A percentile compares a stretch with the other conserved stretches of the same genome.
Evolutionary conservation across 2,113 vertebrate genomes (phyloP).

Genomic region (Silurus glanis): DNA sequence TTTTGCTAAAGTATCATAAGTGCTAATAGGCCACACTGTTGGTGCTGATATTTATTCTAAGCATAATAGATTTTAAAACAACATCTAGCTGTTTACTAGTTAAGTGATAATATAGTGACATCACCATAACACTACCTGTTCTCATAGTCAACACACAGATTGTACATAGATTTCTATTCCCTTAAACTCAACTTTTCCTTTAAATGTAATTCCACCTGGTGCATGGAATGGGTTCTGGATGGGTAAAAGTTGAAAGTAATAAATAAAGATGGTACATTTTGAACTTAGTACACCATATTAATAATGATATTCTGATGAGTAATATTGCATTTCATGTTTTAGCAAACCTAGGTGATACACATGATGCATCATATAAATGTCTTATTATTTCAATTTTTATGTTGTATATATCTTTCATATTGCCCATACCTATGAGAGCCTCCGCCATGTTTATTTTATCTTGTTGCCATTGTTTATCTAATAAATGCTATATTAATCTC

Average conservation of each 20-base stretch:
- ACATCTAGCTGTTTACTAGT: background rate
- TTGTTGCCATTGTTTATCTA: background rate
- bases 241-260: background rate
- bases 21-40: no score
- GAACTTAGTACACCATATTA: background rate
- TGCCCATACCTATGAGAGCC: background rate
- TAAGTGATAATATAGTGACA: background rate
- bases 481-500: background rate
- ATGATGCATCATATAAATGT: background rate
- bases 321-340: background rate
- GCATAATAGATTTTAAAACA: background rate
- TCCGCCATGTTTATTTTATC: background rate
- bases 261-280: background rate
- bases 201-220: background rate
- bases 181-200: background rate
- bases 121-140: background rate
- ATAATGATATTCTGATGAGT: background rate
- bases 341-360: background rate
- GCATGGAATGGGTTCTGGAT: background rate
- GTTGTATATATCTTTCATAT: background rate
- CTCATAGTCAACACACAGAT: background rate
- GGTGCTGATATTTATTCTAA: background rate
- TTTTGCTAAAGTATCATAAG: background rate
- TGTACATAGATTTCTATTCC: background rate
- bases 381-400: background rate